phyloP scores from a whole-genome alignment of 1,140 invertebrate species.

The Trichoplusia ni region DNA sequence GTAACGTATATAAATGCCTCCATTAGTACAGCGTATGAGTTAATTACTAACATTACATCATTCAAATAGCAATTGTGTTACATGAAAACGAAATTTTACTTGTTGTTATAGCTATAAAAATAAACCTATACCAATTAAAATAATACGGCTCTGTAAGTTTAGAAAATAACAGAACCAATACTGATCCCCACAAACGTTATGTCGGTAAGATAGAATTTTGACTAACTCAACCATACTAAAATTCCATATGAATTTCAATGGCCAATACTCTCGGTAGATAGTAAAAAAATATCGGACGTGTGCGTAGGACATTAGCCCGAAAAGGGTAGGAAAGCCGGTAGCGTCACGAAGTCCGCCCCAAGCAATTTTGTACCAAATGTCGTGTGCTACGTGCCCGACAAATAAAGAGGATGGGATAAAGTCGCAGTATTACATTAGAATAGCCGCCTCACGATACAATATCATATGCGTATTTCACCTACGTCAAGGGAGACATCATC shows the following conservation, averaged over 20 bases:
- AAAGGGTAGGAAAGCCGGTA: conserved; percentile 28
- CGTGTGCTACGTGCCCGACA: conserved; percentile 73
- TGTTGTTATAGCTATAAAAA: no score
- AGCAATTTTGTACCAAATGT: conserved; percentile 79
- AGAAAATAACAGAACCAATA: no score
- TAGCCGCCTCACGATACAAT: conserved; percentile 57
- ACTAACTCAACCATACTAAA: conserved; percentile 13
- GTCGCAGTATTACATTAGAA: conserved; percentile 64
- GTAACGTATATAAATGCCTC: no score
- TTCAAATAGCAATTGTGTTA: no score
- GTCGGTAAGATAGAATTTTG: background rate
- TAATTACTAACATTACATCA: no score
- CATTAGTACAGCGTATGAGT: no score
- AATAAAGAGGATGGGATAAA: conserved; percentile 73
- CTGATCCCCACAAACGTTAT: no score
- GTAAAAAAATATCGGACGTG: conserved; percentile 23
- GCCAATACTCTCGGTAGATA: conserved; percentile 18
- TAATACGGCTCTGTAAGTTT: no score
- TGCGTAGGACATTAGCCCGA: conserved; percentile 29
- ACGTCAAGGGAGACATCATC: conserved; percentile 22
- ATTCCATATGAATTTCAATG: conserved; percentile 25
- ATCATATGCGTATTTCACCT: conserved; percentile 33
- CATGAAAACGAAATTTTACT: no score
- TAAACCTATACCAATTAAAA: no score
- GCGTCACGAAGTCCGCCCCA: conserved; percentile 66